Conservation (phyloP, 2,113 vertebrate species). For the Elephas maximus region DNA sequence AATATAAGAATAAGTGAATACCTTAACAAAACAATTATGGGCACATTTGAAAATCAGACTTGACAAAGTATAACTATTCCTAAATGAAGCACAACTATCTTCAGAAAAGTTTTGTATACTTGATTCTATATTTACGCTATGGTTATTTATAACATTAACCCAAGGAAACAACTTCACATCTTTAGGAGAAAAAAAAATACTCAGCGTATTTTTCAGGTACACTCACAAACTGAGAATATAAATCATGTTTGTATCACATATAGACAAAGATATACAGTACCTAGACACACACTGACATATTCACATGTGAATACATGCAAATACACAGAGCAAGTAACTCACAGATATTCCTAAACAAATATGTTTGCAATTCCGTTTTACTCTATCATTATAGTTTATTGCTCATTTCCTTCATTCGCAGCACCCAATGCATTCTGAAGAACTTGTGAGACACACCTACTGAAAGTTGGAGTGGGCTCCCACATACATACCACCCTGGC, state of each 20-base stretch:
- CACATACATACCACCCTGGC: fast-evolving
- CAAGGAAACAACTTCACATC: neutral
- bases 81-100: neutral
- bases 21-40: conserved; percentile 31
- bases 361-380: neutral
- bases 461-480: neutral
- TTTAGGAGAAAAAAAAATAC: neutral
- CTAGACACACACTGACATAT: neutral
- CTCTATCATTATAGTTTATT: neutral
- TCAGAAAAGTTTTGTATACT: neutral
- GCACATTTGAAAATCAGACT: conserved; percentile 14
- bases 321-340: neutral
- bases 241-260: neutral
- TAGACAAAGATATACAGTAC: neutral
- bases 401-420: neutral
- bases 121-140: neutral
- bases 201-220: neutral
- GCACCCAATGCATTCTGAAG: neutral
- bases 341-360: neutral
- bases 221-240: neutral
- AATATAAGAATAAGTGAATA: neutral
- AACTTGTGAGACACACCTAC: neutral
- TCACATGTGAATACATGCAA: neutral
- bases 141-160: neutral
- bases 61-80: conserved; percentile 10